phyloP scores from a whole-genome alignment of 2,797 vertebrate species.

The Peromyscus nudipes region DNA sequence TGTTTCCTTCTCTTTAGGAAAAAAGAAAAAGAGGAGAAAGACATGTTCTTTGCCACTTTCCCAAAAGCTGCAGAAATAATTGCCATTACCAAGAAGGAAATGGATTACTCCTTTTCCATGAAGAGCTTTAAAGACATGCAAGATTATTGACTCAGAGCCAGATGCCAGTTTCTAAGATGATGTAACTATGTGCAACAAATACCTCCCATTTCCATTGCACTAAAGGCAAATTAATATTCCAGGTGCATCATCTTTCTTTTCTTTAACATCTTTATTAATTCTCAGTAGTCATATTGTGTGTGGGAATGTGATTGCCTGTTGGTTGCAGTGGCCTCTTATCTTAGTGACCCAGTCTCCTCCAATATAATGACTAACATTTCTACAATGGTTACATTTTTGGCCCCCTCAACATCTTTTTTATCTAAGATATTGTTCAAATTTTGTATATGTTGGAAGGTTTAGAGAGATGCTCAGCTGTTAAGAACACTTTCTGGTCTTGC shows the following conservation, averaged over 20 bases:
- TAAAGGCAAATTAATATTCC: no score
- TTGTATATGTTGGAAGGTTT: not conserved
- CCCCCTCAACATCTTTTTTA: not conserved
- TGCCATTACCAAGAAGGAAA: constrained; percentile 36
- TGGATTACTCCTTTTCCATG: not conserved
- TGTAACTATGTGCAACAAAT: not conserved
- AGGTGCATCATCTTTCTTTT: not conserved
- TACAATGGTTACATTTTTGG: not conserved
- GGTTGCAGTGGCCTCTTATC: not conserved
- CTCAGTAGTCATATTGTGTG: not conserved
- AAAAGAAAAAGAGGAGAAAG: constrained; percentile 28
- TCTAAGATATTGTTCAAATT: not conserved
- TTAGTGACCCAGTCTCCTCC: not conserved
- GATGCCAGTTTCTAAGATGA: not conserved
- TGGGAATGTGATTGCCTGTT: not conserved
- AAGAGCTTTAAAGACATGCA: constrained; percentile 18
- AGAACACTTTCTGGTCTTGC: not conserved
- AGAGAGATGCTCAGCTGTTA: not conserved
- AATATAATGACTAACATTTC: not conserved
- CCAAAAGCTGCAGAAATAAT: constrained; percentile 47
- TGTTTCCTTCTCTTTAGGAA: constrained; percentile 74
- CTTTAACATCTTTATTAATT: not conserved
- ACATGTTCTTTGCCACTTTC: constrained; percentile 2
- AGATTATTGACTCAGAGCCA: not conserved
- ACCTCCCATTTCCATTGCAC: not conserved